Base-by-base conservation (phyloP, 2,888 invertebrate species). In the Chymomyza caudatula region DNA sequence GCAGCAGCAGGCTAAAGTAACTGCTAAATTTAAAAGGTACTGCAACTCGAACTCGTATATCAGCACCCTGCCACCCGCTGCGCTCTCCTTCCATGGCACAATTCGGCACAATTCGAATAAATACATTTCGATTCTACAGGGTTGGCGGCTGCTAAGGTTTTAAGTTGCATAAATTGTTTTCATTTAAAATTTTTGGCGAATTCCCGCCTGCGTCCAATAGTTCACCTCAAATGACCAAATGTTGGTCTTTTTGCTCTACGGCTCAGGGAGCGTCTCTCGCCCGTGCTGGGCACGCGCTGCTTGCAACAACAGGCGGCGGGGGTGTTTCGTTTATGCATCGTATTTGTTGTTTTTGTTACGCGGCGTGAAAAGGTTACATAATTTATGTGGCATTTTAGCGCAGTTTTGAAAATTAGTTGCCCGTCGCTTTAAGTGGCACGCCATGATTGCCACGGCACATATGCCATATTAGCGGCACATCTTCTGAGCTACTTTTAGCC, bases 381-480 rank as follows among this genome's bases (percentile, higher is more conserved):
- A 85, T 85, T 83, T 83, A 83, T 83, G 82, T 84, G 86, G 78
- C 85, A 85, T 70, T 82, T 82, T 76, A 82, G 81, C 84, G 77
- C 71, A 67, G 67, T 74, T 73, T 70, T 60, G 61, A 76, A 77
- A 79, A 80, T 77, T 74, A 77, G 77, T 77, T 77, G 60, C 67
- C 56, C 51, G 54, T 63, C 8, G 67, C 66, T 62, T 72, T 67
- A 76, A 76, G 76, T 77, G 77, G 57, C 60, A 57, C 66, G 43
- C 63, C 63, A 62, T 61, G 76, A 73, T 75, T 75, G 74, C 42
- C 53, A 65, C 67, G 66, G 61, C 63, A 54, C 72, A 74, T 81
- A 78, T 76, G 72, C 73, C 68, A 71, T 60, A 69, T 67, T 60
- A 54, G 68, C 74, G 70, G 74, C 74, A 25, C 23, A 56, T 60